Evolutionary conservation across 2,797 vertebrate species (phyloP).

Genomic region (Phrynocephalus vlangalii): DNA sequence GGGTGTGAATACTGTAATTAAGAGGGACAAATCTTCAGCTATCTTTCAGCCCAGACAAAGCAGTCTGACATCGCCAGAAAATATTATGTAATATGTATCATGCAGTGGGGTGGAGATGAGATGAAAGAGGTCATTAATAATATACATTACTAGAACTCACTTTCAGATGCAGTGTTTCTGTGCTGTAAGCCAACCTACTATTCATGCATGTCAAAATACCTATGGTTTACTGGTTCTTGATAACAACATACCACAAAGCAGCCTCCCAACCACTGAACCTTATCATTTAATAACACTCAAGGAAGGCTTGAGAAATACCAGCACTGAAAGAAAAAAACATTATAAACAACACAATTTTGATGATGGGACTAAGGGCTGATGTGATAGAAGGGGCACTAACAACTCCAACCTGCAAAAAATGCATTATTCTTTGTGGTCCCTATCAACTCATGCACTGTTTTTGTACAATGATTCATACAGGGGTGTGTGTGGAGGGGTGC

Average conservation of each 20-base stretch:
- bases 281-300: conserved; percentile 68
- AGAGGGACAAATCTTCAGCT: conserved; percentile 68
- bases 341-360: conserved; percentile 5
- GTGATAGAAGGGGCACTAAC: background rate
- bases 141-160: conserved; percentile 34
- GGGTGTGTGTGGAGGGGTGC: no score
- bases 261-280: conserved; percentile 26
- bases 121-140: conserved; percentile 48
- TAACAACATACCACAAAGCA: conserved; percentile 55
- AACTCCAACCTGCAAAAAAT: background rate
- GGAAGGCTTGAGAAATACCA: conserved; percentile 50
- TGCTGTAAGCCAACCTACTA: conserved; percentile 52
- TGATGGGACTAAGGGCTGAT: background rate
- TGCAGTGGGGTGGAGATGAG: background rate
- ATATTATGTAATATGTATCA: background rate
- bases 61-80: conserved; percentile 58
- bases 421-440: background rate
- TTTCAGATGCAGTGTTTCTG: conserved; percentile 50
- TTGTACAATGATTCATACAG: no score
- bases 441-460: no score
- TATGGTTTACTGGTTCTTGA: conserved; percentile 61
- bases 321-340: conserved; percentile 14
- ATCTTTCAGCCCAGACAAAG: conserved; percentile 60
- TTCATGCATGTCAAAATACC: conserved; percentile 56
- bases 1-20: conserved; percentile 44